A percentile compares a stretch with the other conserved stretches of the same genome.
phyloP scores from a whole-genome alignment of 2,113 vertebrate species.

The Pelvicachromis taeniatus region DNA sequence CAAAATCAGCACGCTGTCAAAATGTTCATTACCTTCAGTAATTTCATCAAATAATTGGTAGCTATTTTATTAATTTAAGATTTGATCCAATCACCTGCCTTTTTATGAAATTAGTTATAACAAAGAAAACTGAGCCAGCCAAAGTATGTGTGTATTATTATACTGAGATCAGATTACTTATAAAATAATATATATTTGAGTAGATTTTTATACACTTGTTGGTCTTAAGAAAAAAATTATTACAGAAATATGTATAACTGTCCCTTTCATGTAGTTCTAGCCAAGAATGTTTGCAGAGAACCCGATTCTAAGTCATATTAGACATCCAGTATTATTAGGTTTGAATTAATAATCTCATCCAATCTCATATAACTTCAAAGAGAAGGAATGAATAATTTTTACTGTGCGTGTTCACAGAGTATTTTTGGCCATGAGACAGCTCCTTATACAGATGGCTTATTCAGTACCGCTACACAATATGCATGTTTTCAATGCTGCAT shows the following conservation, averaged over 20 bases:
- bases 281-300: neutral
- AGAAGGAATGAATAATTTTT: slow-evolving; percentile 19
- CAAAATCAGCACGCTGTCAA: slow-evolving; percentile 12
- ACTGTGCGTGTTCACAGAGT: neutral
- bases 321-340: neutral
- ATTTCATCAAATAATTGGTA: neutral
- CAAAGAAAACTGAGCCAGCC: neutral
- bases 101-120: neutral
- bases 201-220: neutral
- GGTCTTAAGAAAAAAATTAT: neutral
- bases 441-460: slow-evolving; percentile 44
- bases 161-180: neutral
- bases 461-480: slow-evolving; percentile 26
- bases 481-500: slow-evolving; percentile 51
- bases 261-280: neutral
- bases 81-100: neutral
- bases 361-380: neutral
- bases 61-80: neutral
- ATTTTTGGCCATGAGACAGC: slow-evolving; percentile 8
- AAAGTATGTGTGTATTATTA: neutral
- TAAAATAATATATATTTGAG: neutral
- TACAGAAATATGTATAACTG: neutral
- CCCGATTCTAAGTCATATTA: neutral
- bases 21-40: neutral
- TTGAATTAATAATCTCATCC: neutral